Percentiles rank a stretch among this genome's conserved stretches.
These are phyloP conservation scores for Apeltes quadracus DNA, from an alignment of 2,113 vertebrate genomes.

Conservation along the genomic window DNA sequence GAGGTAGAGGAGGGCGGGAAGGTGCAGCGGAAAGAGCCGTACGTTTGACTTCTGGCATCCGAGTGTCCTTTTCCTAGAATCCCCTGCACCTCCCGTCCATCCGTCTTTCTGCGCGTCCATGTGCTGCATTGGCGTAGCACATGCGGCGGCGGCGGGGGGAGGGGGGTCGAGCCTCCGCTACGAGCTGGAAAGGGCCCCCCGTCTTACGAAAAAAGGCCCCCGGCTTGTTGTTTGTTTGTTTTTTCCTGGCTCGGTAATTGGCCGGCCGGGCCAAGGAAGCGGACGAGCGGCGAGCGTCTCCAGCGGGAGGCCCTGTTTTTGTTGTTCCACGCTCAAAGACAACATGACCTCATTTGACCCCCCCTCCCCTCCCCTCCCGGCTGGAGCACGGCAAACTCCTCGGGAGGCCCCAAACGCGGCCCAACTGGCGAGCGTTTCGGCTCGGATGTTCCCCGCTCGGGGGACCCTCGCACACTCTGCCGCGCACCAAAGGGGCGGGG, in stretches of 20 bases:
- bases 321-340: constrained; percentile 72
- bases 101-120: constrained; percentile 29
- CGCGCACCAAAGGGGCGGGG: constrained; percentile 64
- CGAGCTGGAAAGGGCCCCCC: constrained; percentile 29
- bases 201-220: constrained; percentile 64
- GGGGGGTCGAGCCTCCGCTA: constrained; percentile 31
- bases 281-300: constrained; percentile 69
- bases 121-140: constrained; percentile 38
- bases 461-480: constrained; percentile 29
- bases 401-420: constrained; percentile 27
- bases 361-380: not conserved
- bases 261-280: constrained; percentile 68
- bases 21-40: constrained; percentile 50
- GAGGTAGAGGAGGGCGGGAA: constrained; percentile 72
- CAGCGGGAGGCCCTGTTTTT: constrained; percentile 74
- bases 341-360: constrained; percentile 71
- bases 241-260: constrained; percentile 69
- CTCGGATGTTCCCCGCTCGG: too few relatives aligned
- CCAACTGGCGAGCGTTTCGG: too few relatives aligned
- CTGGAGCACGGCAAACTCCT: constrained; percentile 37
- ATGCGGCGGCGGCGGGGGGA: constrained; percentile 33
- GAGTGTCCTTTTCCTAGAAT: constrained; percentile 48
- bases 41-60: constrained; percentile 63
- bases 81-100: constrained; percentile 22
- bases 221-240: constrained; percentile 73